A percentile compares a stretch with the other conserved stretches of the same genome.
These are phyloP conservation scores for Phortica variegata DNA, from an alignment of 1,140 invertebrate species.

Conservation along the genomic window DNA sequence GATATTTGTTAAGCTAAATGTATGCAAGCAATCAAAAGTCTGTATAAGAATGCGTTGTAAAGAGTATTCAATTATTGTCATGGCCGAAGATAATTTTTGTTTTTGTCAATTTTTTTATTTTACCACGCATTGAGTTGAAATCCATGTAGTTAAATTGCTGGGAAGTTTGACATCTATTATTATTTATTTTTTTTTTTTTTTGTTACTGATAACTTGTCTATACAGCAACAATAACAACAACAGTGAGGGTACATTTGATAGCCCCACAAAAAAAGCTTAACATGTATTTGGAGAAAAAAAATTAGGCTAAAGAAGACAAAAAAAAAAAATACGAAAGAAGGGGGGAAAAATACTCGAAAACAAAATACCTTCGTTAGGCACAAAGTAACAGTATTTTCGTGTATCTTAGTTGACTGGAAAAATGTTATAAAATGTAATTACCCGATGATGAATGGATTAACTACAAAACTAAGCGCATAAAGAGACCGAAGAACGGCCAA, in stretches of 20 bases:
- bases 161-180: slow-evolving; percentile 34
- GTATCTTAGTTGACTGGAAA: slow-evolving; percentile 48
- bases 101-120: slow-evolving; percentile 10
- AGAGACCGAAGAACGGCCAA: not conserved
- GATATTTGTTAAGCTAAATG: too few species aligned
- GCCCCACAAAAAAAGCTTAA: slow-evolving; percentile 46
- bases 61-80: too few species aligned
- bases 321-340: not conserved
- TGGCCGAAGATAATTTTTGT: too few species aligned
- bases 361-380: slow-evolving; percentile 51
- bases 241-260: slow-evolving; percentile 47
- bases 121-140: slow-evolving; percentile 37
- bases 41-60: too few species aligned
- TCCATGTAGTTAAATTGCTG: slow-evolving; percentile 46
- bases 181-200: slow-evolving; percentile 25
- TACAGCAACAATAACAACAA: slow-evolving; percentile 36
- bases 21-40: too few species aligned
- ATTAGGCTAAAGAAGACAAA: slow-evolving; percentile 36
- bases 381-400: slow-evolving; percentile 41
- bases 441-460: slow-evolving; percentile 55
- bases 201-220: too few species aligned
- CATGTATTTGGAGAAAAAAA: slow-evolving; percentile 31
- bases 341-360: slow-evolving; percentile 27
- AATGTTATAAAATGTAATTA: slow-evolving; percentile 56
- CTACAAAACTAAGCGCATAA: slow-evolving; percentile 29